Base-by-base conservation (phyloP, 2,113 vertebrate species). In the Cacatua alba region DNA sequence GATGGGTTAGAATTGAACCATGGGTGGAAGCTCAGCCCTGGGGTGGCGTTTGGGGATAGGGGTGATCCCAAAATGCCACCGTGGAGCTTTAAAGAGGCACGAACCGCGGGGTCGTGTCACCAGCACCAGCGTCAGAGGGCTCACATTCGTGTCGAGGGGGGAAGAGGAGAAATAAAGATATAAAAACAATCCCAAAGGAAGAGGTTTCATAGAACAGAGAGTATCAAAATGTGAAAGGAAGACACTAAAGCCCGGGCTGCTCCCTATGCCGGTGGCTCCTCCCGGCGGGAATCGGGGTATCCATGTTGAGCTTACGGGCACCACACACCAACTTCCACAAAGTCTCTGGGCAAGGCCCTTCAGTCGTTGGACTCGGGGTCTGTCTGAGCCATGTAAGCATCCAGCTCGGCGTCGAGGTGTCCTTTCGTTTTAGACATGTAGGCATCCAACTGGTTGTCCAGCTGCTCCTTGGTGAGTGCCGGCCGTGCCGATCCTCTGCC, bases 351-450 rank as follows among this genome's bases (percentile, higher is more conserved):
- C 35, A 19, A 39, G 20, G 8, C 87, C 87, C 37, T 91, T 98
- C 98, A 99, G 94, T 99, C 99, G 92, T 99, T 98, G 8, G 98
- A 97, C 71, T 99, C 99, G 0, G 99, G 98, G 88, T 99, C 99
- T 14, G 99, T 99, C 94, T 99, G 99, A 19, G 99, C 99, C 99
- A 99, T 99, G 98, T 99, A 99, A 2, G 99, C 99, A 26, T 99
- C 99, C 95, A 99, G 98, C 97, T 99, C 99, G 0, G 99, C 99
- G 4, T 99, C 99, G 89, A 99, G 97, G 95, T 99, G 99, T 78
- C 99, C 99, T 96, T 99, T 99, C 11, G 99, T 99, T 95, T 99
- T 99, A 8, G 99, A 99, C 99, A 99, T 99, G 98, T 99, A 99
- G 3, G 99, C 99, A 9, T 99, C 99, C 68, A 99, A 95, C 69